Conservation (phyloP, 2,797 vertebrate species). For the Limosa lapponica region DNA sequence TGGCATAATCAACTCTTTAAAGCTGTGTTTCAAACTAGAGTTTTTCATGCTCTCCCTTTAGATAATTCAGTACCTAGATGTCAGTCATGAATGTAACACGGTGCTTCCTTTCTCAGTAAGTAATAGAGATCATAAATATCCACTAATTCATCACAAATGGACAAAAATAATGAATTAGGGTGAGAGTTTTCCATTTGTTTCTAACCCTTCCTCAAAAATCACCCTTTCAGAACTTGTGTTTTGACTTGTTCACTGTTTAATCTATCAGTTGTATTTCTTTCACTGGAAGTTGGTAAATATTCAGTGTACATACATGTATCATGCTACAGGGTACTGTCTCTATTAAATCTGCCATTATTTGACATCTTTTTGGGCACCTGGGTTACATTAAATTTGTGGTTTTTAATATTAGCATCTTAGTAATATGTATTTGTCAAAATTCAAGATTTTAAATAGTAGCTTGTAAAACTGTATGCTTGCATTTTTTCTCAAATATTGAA, state of each 20-base stretch:
- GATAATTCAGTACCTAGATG: not conserved
- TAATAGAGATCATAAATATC: not conserved
- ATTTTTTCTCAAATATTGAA: not conserved
- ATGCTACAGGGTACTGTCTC: not conserved
- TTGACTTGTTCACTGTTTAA: not conserved
- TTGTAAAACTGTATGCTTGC: not conserved
- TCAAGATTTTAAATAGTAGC: not conserved
- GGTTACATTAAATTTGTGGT: not conserved
- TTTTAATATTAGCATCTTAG: not conserved
- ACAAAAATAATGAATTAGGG: not conserved
- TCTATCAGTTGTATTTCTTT: not conserved
- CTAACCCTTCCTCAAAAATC: not conserved
- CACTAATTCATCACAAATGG: not conserved
- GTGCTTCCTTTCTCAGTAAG: not conserved
- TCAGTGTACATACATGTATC: not conserved
- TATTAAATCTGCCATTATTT: not conserved
- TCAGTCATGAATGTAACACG: fast-evolving
- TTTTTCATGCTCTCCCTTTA: not conserved
- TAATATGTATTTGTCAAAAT: not conserved
- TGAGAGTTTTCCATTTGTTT: not conserved
- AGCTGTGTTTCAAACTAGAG: not conserved
- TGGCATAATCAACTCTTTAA: not conserved
- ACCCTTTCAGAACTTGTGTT: not conserved
- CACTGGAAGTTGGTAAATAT: not conserved
- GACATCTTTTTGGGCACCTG: not conserved